Evolutionary conservation across 1,140 invertebrate genomes (phyloP), one percentile per base, ranked within the genome.

Genomic region (Ditylenchus dipsaci): DNA sequence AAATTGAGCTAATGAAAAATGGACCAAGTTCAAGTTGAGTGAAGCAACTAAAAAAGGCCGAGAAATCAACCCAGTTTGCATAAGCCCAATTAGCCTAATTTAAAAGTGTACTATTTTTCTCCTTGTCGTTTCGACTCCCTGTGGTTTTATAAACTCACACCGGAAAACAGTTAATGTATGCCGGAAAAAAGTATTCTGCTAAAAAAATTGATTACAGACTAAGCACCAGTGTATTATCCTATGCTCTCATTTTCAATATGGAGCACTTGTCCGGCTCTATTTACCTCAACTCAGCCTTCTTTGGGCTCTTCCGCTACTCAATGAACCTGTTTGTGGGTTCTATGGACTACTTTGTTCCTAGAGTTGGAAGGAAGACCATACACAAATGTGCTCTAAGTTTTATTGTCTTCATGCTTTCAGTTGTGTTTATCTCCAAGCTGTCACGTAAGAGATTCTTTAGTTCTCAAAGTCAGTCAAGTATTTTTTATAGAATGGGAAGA

Each of bases 161-260:
- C n/a, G n/a, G n/a, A n/a, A n/a, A n/a, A n/a, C n/a, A n/a, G n/a
- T n/a, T n/a, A n/a, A n/a, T n/a, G n/a, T n/a, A n/a, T n/a, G n/a
- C n/a, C n/a, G n/a, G n/a, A n/a, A n/a, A n/a, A n/a, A n/a, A n/a
- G n/a, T n/a, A n/a, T n/a, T n/a, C 33, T 38, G 11, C 11, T 38
- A 38, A 5, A 38, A 38, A 38, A 38, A 38, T n/a, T n/a, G 19
- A 1, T 17, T 38, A 71, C 26, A 77, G 73, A 56, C 23, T 79
- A 26, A 42, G n/a, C 7, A 78, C 73, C 33, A 67, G 49, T 38
- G 53, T 74, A 27, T 11, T 79, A 15, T 29, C 59, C 63, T 74
- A 80, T 59, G 76, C 73, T 8, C 43, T 73, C 23, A 53, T 75
- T 27, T 75, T 75, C 58, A 75, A 75, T 56, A 76, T 75, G 73